Base-by-base conservation (phyloP, 2,113 vertebrate species). In the Amblyornis subalaris region DNA sequence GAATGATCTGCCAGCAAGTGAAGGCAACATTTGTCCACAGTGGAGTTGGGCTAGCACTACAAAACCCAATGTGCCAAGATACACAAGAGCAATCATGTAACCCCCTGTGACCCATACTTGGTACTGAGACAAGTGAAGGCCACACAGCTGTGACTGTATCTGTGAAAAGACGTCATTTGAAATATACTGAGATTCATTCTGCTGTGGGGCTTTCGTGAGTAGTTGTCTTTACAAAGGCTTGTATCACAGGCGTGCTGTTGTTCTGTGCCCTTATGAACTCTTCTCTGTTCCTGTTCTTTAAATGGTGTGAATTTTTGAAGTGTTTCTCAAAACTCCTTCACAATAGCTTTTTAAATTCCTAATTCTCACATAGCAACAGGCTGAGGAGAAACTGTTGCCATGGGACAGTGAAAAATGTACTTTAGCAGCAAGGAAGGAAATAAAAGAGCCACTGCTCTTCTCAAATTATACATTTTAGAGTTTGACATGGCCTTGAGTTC, bases 1-100 rank as follows among this genome's bases (percentile, higher is more conserved):
- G 75, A 95, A 93, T 0, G 8, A 93, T 85, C 79, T 74, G 90
- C 92, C 85, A 94, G 62, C 38, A 72, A 93, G 93, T n/a, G 44
- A 93, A 86, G 47, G 50, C 75, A 88, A 67, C 53, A 38, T 14
- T 95, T 93, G 81, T 84, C 90, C 89, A 51, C 54, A 42, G 55
- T 60, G 82, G 45, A 90, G 12, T 65, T 93, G 85, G 72, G 84
- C 70, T 69, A 94, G 83, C 26, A 40, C 47, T 73, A 35, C 61
- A 89, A 92, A 86, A 57, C 35, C 33, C 65, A 44, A 7, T 0
- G 8, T 94, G 82, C 86, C 79, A 93, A 95, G 81, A 79, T 17
- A 60, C 0, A 21, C 44, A 85, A 57, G 33, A 88, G 31, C 45
- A 79, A 75, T 62, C 71, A 35, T 3, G 5, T 64, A 75, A 69